Evolutionary conservation across 2,113 vertebrate species (phyloP).

Genomic region (Antechinus stuartii): DNA sequence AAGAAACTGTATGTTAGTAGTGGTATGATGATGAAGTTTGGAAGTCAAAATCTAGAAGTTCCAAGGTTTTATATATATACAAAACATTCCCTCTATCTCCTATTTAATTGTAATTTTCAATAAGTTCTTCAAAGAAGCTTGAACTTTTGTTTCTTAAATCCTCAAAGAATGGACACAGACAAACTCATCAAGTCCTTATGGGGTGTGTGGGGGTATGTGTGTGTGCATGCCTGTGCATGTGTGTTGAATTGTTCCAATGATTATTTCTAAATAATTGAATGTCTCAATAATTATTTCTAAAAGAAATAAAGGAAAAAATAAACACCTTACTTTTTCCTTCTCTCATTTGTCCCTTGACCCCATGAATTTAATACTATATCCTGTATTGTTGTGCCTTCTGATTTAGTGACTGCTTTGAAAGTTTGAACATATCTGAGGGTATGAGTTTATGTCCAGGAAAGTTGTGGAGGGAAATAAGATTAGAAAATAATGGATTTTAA

Average conservation of each 20-base stretch:
- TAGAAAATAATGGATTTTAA: neutral
- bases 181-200: neutral
- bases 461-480: neutral
- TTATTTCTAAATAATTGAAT: no score
- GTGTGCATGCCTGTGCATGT: no score
- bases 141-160: neutral
- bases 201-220: neutral
- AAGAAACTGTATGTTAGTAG: neutral
- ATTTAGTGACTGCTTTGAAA: conserved; percentile 24
- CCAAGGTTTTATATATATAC: conserved; percentile 39
- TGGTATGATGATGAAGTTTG: neutral
- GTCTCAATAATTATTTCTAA: neutral
- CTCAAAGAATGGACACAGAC: neutral
- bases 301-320: neutral
- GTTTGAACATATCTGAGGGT: neutral
- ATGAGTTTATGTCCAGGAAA: neutral
- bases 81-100: neutral
- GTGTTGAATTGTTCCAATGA: neutral
- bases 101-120: neutral
- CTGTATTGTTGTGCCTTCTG: neutral
- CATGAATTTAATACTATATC: neutral
- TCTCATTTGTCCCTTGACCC: neutral
- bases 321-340: neutral
- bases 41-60: neutral
- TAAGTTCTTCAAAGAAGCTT: neutral